Evolutionary conservation across 2,888 invertebrate genomes (phyloP), one percentile per base, ranked within the genome.

Genomic region (Tortrix viridana): DNA sequence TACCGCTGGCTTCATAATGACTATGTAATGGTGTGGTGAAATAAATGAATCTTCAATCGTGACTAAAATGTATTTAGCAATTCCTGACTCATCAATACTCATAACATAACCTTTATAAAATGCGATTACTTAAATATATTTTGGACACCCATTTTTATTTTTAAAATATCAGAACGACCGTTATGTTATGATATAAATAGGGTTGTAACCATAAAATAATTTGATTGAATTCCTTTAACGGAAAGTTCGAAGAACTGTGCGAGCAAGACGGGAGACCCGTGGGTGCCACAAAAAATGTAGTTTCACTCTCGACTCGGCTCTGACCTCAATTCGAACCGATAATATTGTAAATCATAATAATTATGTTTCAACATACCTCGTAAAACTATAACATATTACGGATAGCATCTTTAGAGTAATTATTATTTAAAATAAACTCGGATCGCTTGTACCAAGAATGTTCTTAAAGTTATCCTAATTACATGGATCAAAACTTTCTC

Each of bases 301-400:
- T 84, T 85, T 84, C 83, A 80, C 85, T 85, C 78, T 84, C 79
- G 66, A 67, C 69, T 57, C 59, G 65, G 55, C 49, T 62, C 60
- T 71, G 79, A 76, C 80, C 81, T 65, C 71, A 74, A 74, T 80
- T 67, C 60, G 56, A 32, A 57, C 50, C 56, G 38, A 62, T 62
- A 46, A 57, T 65, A 66, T 66, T 52, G 32, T 64, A 60, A 67
- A 70, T 74, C 74, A 83, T 82, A 77, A 72, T 74, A 82, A 83
- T 79, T 73, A 67, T 81, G 80, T 81, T 84, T 84, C 79, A 75
- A 61, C 61, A 60, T 20, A 50, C 32, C 37, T 60, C 44, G 55
- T 32, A 22, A n/a, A n/a, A 9, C n/a, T 49, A 19, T 37, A 18
- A 41, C 19, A n/a, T 49, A 43, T 55, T 47, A 38, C 20, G 16